Conservation (phyloP, 2,888 invertebrate genomes). For the Phania funesta region DNA sequence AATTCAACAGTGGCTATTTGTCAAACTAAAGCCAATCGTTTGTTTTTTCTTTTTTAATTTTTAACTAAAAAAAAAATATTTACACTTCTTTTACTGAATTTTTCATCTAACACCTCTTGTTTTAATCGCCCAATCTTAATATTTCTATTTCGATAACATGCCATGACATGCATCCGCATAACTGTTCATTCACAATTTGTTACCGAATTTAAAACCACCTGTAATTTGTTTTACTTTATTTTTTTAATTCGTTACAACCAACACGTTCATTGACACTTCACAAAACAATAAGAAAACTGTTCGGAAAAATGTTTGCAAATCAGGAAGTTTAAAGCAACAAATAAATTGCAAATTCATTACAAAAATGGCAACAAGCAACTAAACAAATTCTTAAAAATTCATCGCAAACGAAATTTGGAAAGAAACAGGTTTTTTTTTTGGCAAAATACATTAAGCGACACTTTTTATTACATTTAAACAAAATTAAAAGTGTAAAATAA, state of each 20-base stretch:
- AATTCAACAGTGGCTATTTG: no score
- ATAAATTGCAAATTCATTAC: background rate
- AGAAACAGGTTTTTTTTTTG: no score
- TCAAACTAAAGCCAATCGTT: no score
- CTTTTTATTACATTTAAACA: no score
- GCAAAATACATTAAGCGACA: no score
- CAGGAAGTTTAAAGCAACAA: conserved; percentile 6
- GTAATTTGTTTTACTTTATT: conserved; percentile 15
- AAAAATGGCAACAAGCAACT: background rate
- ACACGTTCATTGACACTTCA: conserved; percentile 32
- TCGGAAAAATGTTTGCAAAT: conserved; percentile 7
- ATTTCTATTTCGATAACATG: conserved; percentile 1
- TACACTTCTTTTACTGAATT: no score
- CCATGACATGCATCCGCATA: conserved; percentile 27
- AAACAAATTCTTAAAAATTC: background rate
- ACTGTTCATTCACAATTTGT: conserved; percentile 25
- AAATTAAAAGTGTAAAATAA: no score
- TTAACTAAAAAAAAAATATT: no score
- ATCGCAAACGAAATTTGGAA: background rate
- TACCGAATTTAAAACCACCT: conserved; percentile 26
- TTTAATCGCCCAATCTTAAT: background rate
- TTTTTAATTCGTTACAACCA: background rate
- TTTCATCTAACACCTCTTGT: background rate
- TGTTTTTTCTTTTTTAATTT: no score
- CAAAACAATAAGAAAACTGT: conserved; percentile 20